Base-by-base conservation (phyloP, 2,797 vertebrate genomes). In the Knipowitschia caucasica region DNA sequence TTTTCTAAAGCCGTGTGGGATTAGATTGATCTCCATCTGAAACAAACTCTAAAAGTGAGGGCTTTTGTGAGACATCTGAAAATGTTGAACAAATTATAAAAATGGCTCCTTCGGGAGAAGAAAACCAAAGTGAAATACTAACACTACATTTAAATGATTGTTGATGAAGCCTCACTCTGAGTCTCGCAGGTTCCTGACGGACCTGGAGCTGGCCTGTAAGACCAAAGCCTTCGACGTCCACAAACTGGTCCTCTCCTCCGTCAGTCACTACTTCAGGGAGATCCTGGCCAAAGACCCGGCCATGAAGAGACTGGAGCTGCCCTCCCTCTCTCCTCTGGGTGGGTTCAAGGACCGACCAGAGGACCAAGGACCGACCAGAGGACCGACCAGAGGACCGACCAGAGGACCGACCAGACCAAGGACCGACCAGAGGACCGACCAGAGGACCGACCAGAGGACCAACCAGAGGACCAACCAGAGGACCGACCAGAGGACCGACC, bases 191-290 rank as follows among this genome's bases (percentile, higher is more conserved):
- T 92, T 94, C 70, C 86, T 94, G 67, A 93, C 92, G 0, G 90
- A 94, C 55, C 77, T 93, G 83, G 92, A 89, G 62, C 24, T 93
- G 60, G 87, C 89, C 81, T 92, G 89, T 61, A 94, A 93, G 87
- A 91, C 88, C 0, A 94, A 94, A 57, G 86, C 92, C 65, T 93
- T 93, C 0, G 83, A 92, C 20, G 92, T 93, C 46, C 93, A 93
- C 69, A 93, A 92, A 66, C 77, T 91, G 31, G 73, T 92, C 42
- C 89, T 94, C 73, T 91, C 91, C 39, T 93, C 93, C 0, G 70
- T 92, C 73, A 94, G 93, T 9, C 85, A 89, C 63, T 92, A 91
- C 70, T 90, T 94, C 81, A 84, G 86, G 11, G 78, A 77, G 76
- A 90, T 92, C 62, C 78, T 94, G 80, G 91, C 89, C 64, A 92